Base-by-base conservation (phyloP, 2,113 vertebrate species). In the Typhlomys cinereus region DNA sequence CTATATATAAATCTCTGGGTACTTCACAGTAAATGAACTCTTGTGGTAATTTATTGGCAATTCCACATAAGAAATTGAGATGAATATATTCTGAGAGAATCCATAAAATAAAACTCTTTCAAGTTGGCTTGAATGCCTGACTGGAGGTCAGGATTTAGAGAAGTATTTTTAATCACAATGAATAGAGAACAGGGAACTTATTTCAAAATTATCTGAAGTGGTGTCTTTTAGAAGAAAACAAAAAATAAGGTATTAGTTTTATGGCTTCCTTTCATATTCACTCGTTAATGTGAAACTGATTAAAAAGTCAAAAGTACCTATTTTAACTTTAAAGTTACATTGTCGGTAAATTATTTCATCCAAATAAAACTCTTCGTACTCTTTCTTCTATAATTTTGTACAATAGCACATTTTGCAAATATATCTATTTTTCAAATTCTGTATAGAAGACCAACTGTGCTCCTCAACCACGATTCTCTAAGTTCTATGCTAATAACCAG, bases 141-240 rank as follows among this genome's bases (percentile, higher is more conserved):
- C 7, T 17, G 29, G 46, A 76, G 36, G 36, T 91, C 20, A 39
- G 9, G 11, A 74, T 36, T 69, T 0, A 11, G 46, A 2, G 36
- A 29, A 39, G n/a, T 4, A 39, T 20, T 78, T 67, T n/a, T n/a
- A n/a, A n/a, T n/a, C 13, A 71, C 20, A 76, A 18, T 50, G 17
- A 61, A 36, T 44, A 14, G 17, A 7, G 39, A 94, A 1, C 17
- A 61, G 12, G 27, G 5, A 91, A 59, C 17, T 15, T 17, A 83
- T 71, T 57, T 34, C 12, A 31, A 86, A 23, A 9, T 44, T 21
- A 4, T 46, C 64, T 39, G 13, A 52, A 85, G 41, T 75, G 12
- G 87, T 52, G 41, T 69, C 44, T 69, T 88, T 84, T 75, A 67
- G 50, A 95, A 44, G n/a, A 70, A 86, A 78, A 80, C 11, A 80